Percentiles rank a stretch among this genome's conserved stretches.
phyloP scores from a whole-genome alignment of 2,888 invertebrate species.

The Allacma fusca region DNA sequence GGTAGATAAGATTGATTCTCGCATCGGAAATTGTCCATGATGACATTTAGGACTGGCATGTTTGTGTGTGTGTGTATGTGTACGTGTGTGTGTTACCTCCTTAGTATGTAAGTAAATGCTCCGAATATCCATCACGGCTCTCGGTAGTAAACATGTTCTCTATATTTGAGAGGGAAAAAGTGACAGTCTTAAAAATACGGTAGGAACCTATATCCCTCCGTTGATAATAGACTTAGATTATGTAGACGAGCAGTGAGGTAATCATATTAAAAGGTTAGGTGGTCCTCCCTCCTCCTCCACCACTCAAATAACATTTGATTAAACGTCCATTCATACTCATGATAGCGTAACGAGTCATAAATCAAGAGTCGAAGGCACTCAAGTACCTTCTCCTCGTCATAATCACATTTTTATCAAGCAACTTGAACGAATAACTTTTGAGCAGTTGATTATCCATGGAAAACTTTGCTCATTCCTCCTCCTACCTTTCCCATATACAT shows the following conservation, averaged over 20 bases:
- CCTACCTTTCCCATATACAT: neutral
- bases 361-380: conserved; percentile 53
- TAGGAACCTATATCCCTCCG: neutral
- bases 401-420: conserved; percentile 30
- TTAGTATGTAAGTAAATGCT: too few relatives aligned
- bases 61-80: neutral
- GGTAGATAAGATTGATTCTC: conserved; percentile 46
- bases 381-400: conserved; percentile 31
- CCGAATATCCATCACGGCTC: too few relatives aligned
- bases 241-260: conserved; percentile 40
- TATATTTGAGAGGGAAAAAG: neutral
- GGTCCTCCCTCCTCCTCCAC: conserved; percentile 44
- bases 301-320: conserved; percentile 63
- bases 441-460: conserved; percentile 34
- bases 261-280: conserved; percentile 62
- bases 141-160: too few relatives aligned
- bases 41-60: conserved; percentile 58
- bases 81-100: neutral
- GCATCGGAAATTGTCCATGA: conserved; percentile 59
- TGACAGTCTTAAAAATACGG: conserved; percentile 18
- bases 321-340: conserved; percentile 62
- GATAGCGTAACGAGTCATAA: conserved; percentile 59
- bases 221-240: neutral
- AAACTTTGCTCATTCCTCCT: neutral
- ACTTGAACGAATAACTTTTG: conserved; percentile 31